Base-by-base conservation (phyloP, 2,888 invertebrate species). In the Meiosimyza decipiens region DNA sequence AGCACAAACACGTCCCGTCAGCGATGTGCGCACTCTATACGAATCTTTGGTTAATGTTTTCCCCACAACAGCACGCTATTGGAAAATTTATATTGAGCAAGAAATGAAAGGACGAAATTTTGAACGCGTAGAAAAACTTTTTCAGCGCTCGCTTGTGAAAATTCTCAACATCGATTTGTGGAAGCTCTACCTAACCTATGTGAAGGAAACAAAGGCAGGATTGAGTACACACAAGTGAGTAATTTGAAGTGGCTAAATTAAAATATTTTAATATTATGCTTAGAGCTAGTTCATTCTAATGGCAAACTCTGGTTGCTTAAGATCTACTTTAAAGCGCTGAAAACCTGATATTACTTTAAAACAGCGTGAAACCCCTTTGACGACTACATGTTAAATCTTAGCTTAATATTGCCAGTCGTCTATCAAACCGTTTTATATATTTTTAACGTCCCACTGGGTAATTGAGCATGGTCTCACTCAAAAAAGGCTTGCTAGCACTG, bases 71-170 rank as follows among this genome's bases (percentile, higher is more conserved):
- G 99, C 99, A 3, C 91, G 98, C 73, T 99, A 95, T 86, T 99
- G 99, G 99, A 97, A 98, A 88, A 95, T 98, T 80, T 99, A 97
- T 88, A 98, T 98, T 80, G 98, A 98, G 85, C 97, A 97, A 88
- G 98, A 98, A 76, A 96, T 99, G 93, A 98, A 98, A 88, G 93
- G 95, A 79, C 92, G 97, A 87, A 97, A 98, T 89, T 99, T 95
- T 90, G 99, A 99, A 88, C 94, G 94, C 86, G 99, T 99, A 59
- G 99, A 99, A 92, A 98, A 98, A 95, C 91, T 99, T 79, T 99
- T 99, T 90, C 97, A 97, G 90, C 90, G 98, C 79, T 99, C 98
- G 88, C 91, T 99, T 72, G 97, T 98, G 89, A 98, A 98, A 91
- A 98, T 99, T 79, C 91, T 99, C 74, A 98, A 99, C 89, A 99